These are phyloP conservation scores for Nemotelus pantherinus DNA, from an alignment of 2,888 invertebrate species.

Conservation along the genomic window DNA sequence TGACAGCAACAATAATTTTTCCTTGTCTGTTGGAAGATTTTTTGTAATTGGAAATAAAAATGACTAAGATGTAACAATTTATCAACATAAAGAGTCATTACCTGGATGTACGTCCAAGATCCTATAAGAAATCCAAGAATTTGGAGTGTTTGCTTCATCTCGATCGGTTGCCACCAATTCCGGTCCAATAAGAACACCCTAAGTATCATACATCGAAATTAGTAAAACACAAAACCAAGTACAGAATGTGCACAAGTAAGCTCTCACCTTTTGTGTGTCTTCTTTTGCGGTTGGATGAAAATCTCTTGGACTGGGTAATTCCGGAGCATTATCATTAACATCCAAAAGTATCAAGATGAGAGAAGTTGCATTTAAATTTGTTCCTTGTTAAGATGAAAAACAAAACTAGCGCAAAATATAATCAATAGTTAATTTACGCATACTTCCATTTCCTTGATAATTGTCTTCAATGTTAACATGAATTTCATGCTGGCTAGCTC, in stretches of 20 bases:
- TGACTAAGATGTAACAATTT: not conserved
- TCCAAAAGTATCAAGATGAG: constrained; percentile 66
- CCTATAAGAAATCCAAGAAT: constrained; percentile 68
- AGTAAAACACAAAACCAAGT: not conserved
- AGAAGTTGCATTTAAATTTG: constrained; percentile 57
- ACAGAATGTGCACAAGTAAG: not conserved
- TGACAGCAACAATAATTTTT: too few species aligned
- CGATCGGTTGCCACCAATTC: constrained; percentile 67
- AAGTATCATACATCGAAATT: constrained; percentile 6
- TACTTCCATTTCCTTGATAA: constrained; percentile 66
- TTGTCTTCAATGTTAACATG: constrained; percentile 68
- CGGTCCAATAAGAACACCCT: constrained; percentile 48
- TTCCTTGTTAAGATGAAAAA: constrained; percentile 49
- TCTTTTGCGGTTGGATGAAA: constrained; percentile 55
- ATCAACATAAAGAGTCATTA: constrained; percentile 33
- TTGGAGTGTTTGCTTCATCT: constrained; percentile 68
- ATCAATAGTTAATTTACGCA: constrained; percentile 35
- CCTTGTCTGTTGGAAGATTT: not conserved
- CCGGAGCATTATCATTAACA: constrained; percentile 72
- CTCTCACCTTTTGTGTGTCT: constrained; percentile 52
- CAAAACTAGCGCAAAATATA: not conserved
- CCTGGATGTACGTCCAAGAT: constrained; percentile 62
- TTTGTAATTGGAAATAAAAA: not conserved
- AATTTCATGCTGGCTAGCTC: constrained; percentile 65
- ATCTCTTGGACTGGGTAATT: constrained; percentile 60